Conservation (phyloP, 2,888 invertebrate genomes). For the Pristionchus entomophagus region DNA sequence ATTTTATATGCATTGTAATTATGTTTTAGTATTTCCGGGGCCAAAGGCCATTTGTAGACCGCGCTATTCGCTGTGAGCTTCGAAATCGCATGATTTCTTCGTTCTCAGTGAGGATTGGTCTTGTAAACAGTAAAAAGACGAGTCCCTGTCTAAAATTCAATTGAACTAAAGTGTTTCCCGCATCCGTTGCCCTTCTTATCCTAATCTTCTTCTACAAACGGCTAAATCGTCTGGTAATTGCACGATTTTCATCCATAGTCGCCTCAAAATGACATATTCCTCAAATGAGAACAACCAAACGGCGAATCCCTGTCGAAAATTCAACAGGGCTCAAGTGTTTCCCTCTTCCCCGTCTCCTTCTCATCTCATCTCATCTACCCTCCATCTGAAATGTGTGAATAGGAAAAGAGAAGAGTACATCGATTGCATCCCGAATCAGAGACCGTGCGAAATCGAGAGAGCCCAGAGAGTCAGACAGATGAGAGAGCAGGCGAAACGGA, state of each 20-base stretch:
- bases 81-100: too few species aligned
- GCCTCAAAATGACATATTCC: too few species aligned
- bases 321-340: not conserved
- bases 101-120: too few species aligned
- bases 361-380: not conserved
- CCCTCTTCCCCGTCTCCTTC: not conserved
- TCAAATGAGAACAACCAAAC: too few species aligned
- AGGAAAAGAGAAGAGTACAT: not conserved
- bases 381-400: conserved; percentile 22
- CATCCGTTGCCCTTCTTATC: not conserved
- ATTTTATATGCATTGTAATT: not conserved
- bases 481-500: not conserved
- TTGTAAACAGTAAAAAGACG: too few species aligned
- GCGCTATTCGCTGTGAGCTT: too few species aligned
- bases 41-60: not conserved
- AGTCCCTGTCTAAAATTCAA: not conserved
- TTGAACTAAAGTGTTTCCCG: not conserved
- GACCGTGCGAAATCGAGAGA: not conserved
- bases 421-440: conserved; percentile 15
- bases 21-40: not conserved
- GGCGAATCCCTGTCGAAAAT: not conserved
- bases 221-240: conserved; percentile 16
- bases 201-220: not conserved
- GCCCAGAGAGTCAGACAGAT: not conserved
- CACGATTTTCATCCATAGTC: too few species aligned